Conservation (phyloP, 2,797 vertebrate species). For the Epinephelus awoara region DNA sequence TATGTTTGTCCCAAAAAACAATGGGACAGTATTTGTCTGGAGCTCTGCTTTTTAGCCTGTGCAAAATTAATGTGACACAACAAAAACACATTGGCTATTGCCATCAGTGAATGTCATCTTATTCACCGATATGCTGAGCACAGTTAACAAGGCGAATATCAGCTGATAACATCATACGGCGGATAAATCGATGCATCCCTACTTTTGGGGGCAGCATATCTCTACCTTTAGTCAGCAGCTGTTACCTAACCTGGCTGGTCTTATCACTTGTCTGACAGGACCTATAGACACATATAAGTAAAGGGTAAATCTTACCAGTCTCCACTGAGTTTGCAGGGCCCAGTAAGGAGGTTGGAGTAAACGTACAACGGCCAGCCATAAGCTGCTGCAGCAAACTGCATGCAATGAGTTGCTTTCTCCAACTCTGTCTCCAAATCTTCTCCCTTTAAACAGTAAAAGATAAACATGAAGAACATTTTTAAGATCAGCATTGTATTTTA, state of each 20-base stretch:
- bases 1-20: too few relatives aligned
- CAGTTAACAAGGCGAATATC: too few relatives aligned
- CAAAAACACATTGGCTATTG: too few relatives aligned
- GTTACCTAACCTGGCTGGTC: background rate
- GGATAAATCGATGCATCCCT: too few relatives aligned
- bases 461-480: background rate
- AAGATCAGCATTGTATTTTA: background rate
- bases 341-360: constrained; percentile 91
- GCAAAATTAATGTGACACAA: too few relatives aligned
- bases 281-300: background rate
- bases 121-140: too few relatives aligned
- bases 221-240: background rate
- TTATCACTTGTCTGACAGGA: too few relatives aligned
- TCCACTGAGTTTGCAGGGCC: constrained; percentile 90
- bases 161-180: too few relatives aligned
- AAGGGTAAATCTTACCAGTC: constrained; percentile 88
- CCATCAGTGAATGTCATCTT: too few relatives aligned
- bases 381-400: constrained; percentile 94
- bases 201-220: background rate
- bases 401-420: constrained; percentile 92
- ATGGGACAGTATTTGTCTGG: too few relatives aligned
- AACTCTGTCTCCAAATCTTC: constrained; percentile 91
- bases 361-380: constrained; percentile 97
- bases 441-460: constrained; percentile 75
- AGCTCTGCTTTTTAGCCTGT: too few relatives aligned